Base-by-base conservation (phyloP, 1,140 invertebrate species). In the Calephelis virginiensis region DNA sequence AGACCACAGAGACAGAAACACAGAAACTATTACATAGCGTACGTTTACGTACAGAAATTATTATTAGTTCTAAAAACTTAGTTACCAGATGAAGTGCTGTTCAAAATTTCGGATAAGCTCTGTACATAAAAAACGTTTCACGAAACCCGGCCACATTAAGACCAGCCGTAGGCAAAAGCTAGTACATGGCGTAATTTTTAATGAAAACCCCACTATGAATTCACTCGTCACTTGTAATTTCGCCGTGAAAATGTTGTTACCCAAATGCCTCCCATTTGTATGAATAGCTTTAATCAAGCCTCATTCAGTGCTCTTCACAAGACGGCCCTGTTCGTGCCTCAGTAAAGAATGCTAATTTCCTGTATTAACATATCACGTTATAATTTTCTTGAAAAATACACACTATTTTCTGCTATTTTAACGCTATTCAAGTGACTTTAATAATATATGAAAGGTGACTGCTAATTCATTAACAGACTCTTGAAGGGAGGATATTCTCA, bases 281-380 rank as follows among this genome's bases (percentile, higher is more conserved):
- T 74, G 76, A 78, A 78, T 78, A 64, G 74, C 64, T 80, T 78
- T 77, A 81, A 81, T 77, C 78, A 81, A 75, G 67, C 62, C 68
- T 67, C 64, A 69, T 74, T 71, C 69, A 74, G 67, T 61, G 66
- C 70, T 64, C 65, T 61, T 56, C 63, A 66, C 60, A 69, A 69
- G 53, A 28, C 28, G 53, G 28, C 53, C 28, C 53, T 56, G 17
- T 56, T 56, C 61, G 61, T 45, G 46, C 40, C 40, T 47, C 10
- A 62, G 43, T 46, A 47, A 46, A 62, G 40, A 47, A 47, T 45
- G 61, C 45, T 45, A 45, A 46, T 45, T 62, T 45, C 61, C 40
- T 62, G 38, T 43, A 47, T 45, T 46, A 62, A 47, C 61, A 45
- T 47, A 45, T 62, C 45, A 47, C 45, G 45, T 47, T 62, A 62